Evolutionary conservation across 2,888 invertebrate species (phyloP).

Genomic region (Furcula furcula): DNA sequence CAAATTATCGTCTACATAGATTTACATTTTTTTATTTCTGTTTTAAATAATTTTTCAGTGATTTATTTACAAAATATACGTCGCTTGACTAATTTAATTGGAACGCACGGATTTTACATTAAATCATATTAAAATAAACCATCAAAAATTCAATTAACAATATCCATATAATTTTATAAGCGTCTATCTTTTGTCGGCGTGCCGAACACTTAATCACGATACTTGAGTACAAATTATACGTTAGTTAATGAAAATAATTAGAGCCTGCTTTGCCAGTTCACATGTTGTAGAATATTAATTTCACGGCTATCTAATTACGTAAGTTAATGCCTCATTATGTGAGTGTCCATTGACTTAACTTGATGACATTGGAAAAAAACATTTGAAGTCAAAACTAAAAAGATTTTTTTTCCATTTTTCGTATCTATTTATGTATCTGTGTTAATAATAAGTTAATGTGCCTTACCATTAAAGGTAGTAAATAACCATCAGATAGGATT

Average conservation of each 20-base stretch:
- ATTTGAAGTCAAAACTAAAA: too few relatives aligned
- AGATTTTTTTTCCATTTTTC: too few relatives aligned
- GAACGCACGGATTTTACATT: constrained; percentile 10
- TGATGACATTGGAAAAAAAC: too few relatives aligned
- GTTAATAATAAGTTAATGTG: too few relatives aligned
- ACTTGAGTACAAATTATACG: constrained; percentile 12
- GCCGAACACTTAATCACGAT: constrained; percentile 13
- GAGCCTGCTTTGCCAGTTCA: constrained; percentile 34
- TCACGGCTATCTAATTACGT: constrained; percentile 59
- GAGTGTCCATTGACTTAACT: constrained; percentile 48
- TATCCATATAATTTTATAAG: constrained; percentile 27
- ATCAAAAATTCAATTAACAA: constrained; percentile 36
- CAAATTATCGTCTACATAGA: too few relatives aligned
- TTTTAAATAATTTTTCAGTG: too few relatives aligned
- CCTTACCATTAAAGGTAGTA: too few relatives aligned
- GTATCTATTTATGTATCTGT: too few relatives aligned
- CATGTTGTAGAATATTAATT: constrained; percentile 51
- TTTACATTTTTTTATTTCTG: too few relatives aligned
- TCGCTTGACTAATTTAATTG: too few relatives aligned
- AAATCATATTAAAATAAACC: background rate
- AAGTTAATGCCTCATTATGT: constrained; percentile 50
- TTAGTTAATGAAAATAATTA: constrained; percentile 28
- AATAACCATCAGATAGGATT: too few relatives aligned
- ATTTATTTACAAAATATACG: too few relatives aligned
- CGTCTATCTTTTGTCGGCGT: constrained; percentile 17